These are phyloP conservation scores for Lepidurus packardi DNA, from an alignment of 1,140 invertebrate species.

Conservation along the genomic window DNA sequence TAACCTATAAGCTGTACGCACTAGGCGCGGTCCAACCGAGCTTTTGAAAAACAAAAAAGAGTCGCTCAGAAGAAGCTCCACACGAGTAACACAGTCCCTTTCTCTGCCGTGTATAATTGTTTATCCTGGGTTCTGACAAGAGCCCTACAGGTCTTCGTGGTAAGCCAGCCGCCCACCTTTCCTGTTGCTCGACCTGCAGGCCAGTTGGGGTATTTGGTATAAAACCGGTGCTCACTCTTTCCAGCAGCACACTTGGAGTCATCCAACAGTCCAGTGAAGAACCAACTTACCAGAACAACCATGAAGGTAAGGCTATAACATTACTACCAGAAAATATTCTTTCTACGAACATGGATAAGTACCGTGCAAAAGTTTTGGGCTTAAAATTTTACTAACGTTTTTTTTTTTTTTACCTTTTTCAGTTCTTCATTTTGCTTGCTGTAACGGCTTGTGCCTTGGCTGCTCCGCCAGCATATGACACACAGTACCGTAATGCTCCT, in stretches of 20 bases:
- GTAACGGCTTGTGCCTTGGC: constrained; percentile 12
- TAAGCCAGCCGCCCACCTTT: neutral
- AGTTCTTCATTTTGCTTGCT: neutral
- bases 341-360: neutral
- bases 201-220: neutral
- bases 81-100: neutral
- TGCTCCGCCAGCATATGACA: neutral
- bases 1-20: neutral
- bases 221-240: neutral
- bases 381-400: neutral
- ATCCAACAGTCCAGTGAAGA: constrained; percentile 3
- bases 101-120: neutral
- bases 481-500: neutral
- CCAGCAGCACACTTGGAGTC: neutral
- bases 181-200: neutral
- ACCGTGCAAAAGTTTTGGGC: neutral
- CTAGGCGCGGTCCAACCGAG: neutral
- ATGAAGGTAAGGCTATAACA: neutral
- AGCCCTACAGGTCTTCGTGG: too few relatives aligned
- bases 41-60: neutral
- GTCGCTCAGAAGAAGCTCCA: neutral
- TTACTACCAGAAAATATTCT: neutral
- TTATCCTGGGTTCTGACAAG: too few relatives aligned
- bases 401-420: neutral
- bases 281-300: neutral